phyloP scores from a whole-genome alignment of 2,113 vertebrate species.

The Brachirus orientalis region DNA sequence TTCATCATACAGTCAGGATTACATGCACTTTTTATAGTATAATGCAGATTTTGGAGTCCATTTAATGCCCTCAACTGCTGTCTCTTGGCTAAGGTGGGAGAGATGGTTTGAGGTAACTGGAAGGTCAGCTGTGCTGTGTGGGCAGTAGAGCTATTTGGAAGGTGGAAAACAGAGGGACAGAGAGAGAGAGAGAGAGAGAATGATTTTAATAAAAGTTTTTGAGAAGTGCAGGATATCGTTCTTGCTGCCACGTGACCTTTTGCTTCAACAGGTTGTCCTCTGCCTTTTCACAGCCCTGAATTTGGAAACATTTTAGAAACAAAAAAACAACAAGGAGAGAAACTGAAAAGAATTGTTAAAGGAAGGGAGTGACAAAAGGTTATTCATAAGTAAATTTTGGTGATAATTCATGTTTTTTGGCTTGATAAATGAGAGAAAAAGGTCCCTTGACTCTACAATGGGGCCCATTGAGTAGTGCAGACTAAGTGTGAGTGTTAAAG shows the following conservation, averaged over 20 bases:
- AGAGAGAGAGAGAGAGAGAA: background rate
- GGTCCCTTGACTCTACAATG: slow-evolving; percentile 81
- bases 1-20: no score
- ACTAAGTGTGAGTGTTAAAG: slow-evolving; percentile 58
- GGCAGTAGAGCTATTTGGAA: slow-evolving; percentile 24
- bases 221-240: no score
- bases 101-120: slow-evolving; percentile 44
- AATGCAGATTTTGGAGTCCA: slow-evolving; percentile 12
- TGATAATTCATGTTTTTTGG: slow-evolving; percentile 58
- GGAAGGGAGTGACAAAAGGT: slow-evolving; percentile 42
- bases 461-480: slow-evolving; percentile 79
- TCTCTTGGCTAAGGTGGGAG: slow-evolving; percentile 25
- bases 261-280: slow-evolving; percentile 52
- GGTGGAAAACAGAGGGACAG: slow-evolving; percentile 28
- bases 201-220: slow-evolving; percentile 15
- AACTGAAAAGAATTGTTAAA: no score
- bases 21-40: no score
- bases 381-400: slow-evolving; percentile 75
- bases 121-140: slow-evolving; percentile 53
- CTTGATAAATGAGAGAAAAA: slow-evolving; percentile 80
- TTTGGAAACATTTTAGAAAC: slow-evolving; percentile 74
- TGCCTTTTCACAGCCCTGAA: slow-evolving; percentile 27
- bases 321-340: slow-evolving; percentile 57
- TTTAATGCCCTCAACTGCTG: slow-evolving; percentile 31
- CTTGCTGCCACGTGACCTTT: slow-evolving; percentile 35